phyloP scores from a whole-genome alignment of 2,113 vertebrate genomes.

The Pseudolaguvia tuberculata region DNA sequence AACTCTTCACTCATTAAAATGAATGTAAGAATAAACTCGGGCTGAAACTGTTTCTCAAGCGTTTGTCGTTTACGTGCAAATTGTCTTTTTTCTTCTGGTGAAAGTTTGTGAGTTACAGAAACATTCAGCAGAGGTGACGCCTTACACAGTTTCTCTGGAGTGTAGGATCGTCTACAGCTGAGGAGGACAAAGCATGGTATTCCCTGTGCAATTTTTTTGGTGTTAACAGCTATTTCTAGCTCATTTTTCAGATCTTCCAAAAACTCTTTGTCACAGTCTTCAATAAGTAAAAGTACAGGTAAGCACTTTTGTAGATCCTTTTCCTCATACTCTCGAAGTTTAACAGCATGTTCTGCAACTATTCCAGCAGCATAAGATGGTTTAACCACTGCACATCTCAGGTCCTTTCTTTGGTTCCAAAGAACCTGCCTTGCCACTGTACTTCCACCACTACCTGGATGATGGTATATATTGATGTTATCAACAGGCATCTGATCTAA shows the following conservation, averaged over 20 bases:
- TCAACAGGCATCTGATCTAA: slow-evolving; percentile 55
- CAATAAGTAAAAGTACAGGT: slow-evolving; percentile 73
- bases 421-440: slow-evolving; percentile 77
- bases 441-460: slow-evolving; percentile 82
- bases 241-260: slow-evolving; percentile 67
- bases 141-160: slow-evolving; percentile 67
- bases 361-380: slow-evolving; percentile 52
- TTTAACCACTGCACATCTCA: slow-evolving; percentile 74
- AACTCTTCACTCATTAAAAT: slow-evolving; percentile 78
- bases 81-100: slow-evolving; percentile 61
- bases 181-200: slow-evolving; percentile 73
- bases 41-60: slow-evolving; percentile 57
- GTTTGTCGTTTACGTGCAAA: slow-evolving; percentile 63
- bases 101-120: slow-evolving; percentile 76
- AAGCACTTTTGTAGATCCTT: slow-evolving; percentile 61
- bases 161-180: slow-evolving; percentile 68
- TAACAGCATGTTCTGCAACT: slow-evolving; percentile 68
- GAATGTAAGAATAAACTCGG: slow-evolving; percentile 75
- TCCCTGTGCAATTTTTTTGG: slow-evolving; percentile 55
- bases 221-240: slow-evolving; percentile 61
- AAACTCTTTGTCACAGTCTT: slow-evolving; percentile 75
- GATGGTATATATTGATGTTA: slow-evolving; percentile 75
- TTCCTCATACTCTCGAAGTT: slow-evolving; percentile 74
- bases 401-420: slow-evolving; percentile 70
- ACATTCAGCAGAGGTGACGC: slow-evolving; percentile 67